Base-by-base conservation (phyloP, 2,888 invertebrate species). In the Schizotus pectinicornis region DNA sequence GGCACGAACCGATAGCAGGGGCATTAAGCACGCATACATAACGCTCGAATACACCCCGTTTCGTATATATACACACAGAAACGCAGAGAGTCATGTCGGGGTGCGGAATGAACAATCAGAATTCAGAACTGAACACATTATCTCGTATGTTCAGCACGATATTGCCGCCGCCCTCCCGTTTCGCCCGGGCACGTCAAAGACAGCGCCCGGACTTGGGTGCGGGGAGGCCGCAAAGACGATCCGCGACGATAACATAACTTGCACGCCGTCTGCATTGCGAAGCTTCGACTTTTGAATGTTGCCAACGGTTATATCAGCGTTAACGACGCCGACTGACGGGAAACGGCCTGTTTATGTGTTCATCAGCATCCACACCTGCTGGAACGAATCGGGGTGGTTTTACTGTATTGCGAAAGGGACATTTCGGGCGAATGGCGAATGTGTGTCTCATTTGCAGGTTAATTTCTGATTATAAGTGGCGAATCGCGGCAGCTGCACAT, bases 331-430 rank as follows among this genome's bases (percentile, higher is more conserved):
- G 62, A 67, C 66, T 67, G 71, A 67, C 71, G 70, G 71, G 72
- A 71, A 71, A 69, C 69, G 66, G 67, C 62, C 68, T 71, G 70
- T 71, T 71, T 71, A 70, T 72, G 67, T 71, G 70, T 68, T 72
- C 71, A 72, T 71, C 72, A 72, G 65, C 59, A 61, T 54, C 59
- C 63, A 67, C 72, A 72, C 72, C 72, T 72, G 72, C 70, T 67
- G 61, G 63, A 65, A 65, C 22, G 22, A 22, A 22, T 22, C 22
- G 22, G 22, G 22, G 22, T 22, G 22, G 22, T 22, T 22, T 5
- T 22, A 5, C 3, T 22, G 22, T 3, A 22, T 22, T 3, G 22
- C 22, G 5, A 22, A 22, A 22, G 22, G 3, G 3, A 22, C 5
- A 22, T 22, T n/a, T 22, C 22, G 22, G 5, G 2, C 22, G 22